A percentile compares a stretch with the other conserved stretches of the same genome.
These are phyloP conservation scores for Tonatia bakeri DNA, from an alignment of 2,113 vertebrate genomes.

Conservation along the genomic window DNA sequence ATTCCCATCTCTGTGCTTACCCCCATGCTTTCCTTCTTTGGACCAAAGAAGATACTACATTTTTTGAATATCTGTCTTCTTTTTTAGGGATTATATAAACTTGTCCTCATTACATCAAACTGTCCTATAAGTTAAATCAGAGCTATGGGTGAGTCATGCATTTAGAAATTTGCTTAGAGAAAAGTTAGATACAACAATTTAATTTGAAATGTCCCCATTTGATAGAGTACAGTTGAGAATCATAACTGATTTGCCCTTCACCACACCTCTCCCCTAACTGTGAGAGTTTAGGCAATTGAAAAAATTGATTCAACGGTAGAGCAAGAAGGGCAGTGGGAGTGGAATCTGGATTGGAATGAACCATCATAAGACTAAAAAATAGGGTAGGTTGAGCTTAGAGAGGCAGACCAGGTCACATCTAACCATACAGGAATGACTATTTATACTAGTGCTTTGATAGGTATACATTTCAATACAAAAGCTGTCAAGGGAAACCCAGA, in stretches of 20 bases:
- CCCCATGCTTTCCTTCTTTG: not conserved
- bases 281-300: constrained; percentile 24
- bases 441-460: not conserved
- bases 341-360: constrained; percentile 29
- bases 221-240: constrained; percentile 9
- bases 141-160: constrained; percentile 17
- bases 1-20: not conserved
- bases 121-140: not conserved
- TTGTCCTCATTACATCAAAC: not conserved
- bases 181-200: not conserved
- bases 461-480: not conserved
- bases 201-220: not conserved
- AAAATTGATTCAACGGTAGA: constrained; percentile 16
- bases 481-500: not conserved
- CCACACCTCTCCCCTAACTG: not conserved
- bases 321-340: not conserved
- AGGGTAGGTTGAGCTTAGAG: not conserved
- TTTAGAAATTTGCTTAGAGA: constrained; percentile 41
- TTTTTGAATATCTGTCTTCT: not conserved
- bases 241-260: not conserved
- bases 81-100: not conserved
- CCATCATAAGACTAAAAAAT: not conserved
- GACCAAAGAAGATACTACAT: not conserved
- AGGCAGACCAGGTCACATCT: constrained; percentile 18
- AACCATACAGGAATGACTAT: not conserved